phyloP scores from a whole-genome alignment of 2,113 vertebrate species.

The Hyperopisus bebe region DNA sequence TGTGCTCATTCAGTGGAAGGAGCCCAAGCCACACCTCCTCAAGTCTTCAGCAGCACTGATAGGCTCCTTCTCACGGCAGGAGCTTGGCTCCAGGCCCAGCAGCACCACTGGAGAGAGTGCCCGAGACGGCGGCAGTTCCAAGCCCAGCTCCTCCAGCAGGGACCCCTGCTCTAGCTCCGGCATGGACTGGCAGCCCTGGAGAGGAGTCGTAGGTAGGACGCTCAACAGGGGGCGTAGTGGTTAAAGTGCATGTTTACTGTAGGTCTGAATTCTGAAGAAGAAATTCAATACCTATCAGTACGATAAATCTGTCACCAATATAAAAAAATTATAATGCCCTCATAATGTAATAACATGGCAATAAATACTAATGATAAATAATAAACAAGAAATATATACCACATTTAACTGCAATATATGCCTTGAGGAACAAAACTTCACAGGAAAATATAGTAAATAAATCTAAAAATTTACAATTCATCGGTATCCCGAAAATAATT shows the following conservation, averaged over 20 bases:
- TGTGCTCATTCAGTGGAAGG: not conserved
- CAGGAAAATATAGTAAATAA: not conserved
- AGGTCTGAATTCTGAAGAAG: not conserved
- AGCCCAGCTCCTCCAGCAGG: slow-evolving; percentile 32
- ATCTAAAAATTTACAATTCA: not conserved
- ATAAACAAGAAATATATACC: not conserved
- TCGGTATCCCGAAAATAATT: not conserved
- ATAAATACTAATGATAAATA: not conserved
- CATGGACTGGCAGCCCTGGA: slow-evolving; percentile 37
- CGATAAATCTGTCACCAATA: not conserved
- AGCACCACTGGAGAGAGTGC: slow-evolving; percentile 28
- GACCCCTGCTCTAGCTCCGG: slow-evolving; percentile 32
- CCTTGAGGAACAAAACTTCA: not conserved
- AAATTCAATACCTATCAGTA: not conserved
- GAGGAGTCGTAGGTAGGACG: not conserved
- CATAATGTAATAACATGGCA: not conserved
- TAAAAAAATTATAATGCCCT: not conserved
- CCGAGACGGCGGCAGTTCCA: not conserved
- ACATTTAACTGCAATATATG: not conserved
- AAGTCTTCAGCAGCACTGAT: slow-evolving; percentile 25
- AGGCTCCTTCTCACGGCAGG: not conserved
- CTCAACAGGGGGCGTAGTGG: not conserved
- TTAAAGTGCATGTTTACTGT: not conserved
- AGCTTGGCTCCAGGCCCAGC: not conserved
- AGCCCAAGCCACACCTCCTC: slow-evolving; percentile 16